Base-by-base conservation (phyloP, 2,797 vertebrate genomes). In the Pithecia hirsuta region DNA sequence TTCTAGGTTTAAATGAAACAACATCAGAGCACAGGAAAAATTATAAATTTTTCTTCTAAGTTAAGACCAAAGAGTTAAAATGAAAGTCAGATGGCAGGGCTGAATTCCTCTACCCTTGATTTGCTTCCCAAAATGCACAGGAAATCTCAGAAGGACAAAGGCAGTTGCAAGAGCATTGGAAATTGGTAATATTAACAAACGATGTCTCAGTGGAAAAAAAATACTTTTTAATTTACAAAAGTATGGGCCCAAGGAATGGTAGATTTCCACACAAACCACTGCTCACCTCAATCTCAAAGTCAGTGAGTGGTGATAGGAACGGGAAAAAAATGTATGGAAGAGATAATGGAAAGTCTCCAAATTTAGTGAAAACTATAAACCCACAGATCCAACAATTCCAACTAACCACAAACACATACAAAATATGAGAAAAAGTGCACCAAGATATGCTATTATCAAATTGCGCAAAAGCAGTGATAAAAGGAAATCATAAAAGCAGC, bases 31-130 rank as follows among this genome's bases (percentile, higher is more conserved):
- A 76, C 36, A 67, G 14, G 41, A 57, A 91, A 76, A 85, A 83
- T 28, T 82, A 78, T 17, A 91, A 89, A 93, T 17, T 52, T 17
- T 44, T 50, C 11, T 91, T 82, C 39, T 48, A 89, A 85, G 26
- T 92, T 91, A 94, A 92, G 26, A 87, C 5, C 55, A 89, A 75
- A 85, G 17, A 74, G 15, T 91, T 94, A 82, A 92, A 96, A 81
- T 41, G 1, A 84, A 92, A 75, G 41, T 90, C 28, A 64, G 24
- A 79, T 15, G 81, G 17, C 4, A 79, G 30, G 22, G 70, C 10
- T 52, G 79, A 86, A 80, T 64, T 94, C 24, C 26, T 64, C 22
- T 72, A 72, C 26, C 48, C 15, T 76, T 90, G 41, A 61, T 76
- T 28, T 79, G 55, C 30, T 90, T 84, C 74, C 4, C 30, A 72